Evolutionary conservation across 1,140 invertebrate species (phyloP).

Genomic region (Bombus balteatus): DNA sequence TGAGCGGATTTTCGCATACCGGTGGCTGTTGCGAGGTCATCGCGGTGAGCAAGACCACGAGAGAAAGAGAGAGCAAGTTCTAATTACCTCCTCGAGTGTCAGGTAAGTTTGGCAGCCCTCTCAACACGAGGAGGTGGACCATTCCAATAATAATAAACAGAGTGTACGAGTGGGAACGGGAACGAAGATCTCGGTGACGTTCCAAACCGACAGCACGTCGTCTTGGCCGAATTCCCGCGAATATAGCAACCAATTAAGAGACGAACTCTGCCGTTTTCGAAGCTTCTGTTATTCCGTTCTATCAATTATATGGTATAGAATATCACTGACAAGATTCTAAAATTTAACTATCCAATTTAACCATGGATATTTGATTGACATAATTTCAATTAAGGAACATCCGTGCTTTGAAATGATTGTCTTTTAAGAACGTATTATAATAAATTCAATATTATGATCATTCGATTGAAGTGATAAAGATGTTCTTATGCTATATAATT

Average conservation of each 20-base stretch:
- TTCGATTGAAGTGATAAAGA: no score
- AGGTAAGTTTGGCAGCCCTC: constrained; percentile 70
- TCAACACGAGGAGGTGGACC: constrained; percentile 62
- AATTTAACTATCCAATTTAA: neutral
- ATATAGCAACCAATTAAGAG: constrained; percentile 39
- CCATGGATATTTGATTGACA: neutral
- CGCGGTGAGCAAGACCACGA: neutral
- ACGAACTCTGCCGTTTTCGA: neutral
- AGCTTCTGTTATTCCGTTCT: neutral
- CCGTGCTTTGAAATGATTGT: neutral
- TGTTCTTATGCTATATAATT: no score
- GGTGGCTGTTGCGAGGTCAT: constrained; percentile 12
- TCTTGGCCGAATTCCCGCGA: constrained; percentile 49
- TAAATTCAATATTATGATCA: no score
- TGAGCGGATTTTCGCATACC: constrained; percentile 21
- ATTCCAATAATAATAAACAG: constrained; percentile 74
- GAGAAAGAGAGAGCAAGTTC: constrained; percentile 50
- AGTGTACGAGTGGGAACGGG: constrained; percentile 47
- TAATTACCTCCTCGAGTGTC: constrained; percentile 68
- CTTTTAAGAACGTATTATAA: neutral
- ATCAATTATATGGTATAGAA: neutral
- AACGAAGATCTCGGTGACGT: constrained; percentile 57
- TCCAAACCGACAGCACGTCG: constrained; percentile 37
- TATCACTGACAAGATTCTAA: neutral
- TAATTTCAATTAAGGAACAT: neutral